Conservation (phyloP, 2,797 vertebrate genomes). For the Tolypeutes matacus region DNA sequence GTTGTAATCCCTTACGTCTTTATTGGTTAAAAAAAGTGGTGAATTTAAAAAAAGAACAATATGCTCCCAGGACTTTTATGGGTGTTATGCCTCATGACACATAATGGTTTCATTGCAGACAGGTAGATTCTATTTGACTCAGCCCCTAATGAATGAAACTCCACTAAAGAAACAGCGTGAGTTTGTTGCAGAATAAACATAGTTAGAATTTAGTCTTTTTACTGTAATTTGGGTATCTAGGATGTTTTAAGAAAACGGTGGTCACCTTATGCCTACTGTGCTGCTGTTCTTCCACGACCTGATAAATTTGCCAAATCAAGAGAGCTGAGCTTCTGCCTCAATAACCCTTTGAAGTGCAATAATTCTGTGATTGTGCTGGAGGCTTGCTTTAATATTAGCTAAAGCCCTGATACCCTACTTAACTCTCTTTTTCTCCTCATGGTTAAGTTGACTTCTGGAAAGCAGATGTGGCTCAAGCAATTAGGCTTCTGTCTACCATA, state of each 20-base stretch:
- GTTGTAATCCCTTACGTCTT: neutral
- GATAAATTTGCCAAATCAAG: neutral
- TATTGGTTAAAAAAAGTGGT: neutral
- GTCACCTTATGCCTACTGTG: neutral
- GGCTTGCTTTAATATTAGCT: neutral
- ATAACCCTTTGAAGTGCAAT: too few relatives aligned
- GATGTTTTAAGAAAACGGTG: neutral
- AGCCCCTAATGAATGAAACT: neutral
- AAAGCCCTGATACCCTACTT: neutral
- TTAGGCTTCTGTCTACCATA: too few relatives aligned
- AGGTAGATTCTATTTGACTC: neutral
- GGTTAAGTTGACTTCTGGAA: neutral
- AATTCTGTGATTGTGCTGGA: neutral
- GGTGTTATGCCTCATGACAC: neutral
- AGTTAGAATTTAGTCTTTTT: neutral
- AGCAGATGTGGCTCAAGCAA: too few relatives aligned
- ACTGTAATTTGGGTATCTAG: neutral
- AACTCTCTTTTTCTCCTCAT: neutral
- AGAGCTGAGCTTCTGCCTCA: neutral
- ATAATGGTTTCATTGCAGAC: neutral
- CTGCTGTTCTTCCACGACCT: neutral
- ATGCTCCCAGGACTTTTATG: neutral
- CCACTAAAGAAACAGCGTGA: neutral
- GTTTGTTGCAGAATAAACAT: neutral
- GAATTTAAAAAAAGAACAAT: neutral